A percentile compares a stretch with the other conserved stretches of the same genome.
These are phyloP conservation scores for Paratilapia polleni DNA, from an alignment of 2,113 vertebrate species.

Conservation along the genomic window DNA sequence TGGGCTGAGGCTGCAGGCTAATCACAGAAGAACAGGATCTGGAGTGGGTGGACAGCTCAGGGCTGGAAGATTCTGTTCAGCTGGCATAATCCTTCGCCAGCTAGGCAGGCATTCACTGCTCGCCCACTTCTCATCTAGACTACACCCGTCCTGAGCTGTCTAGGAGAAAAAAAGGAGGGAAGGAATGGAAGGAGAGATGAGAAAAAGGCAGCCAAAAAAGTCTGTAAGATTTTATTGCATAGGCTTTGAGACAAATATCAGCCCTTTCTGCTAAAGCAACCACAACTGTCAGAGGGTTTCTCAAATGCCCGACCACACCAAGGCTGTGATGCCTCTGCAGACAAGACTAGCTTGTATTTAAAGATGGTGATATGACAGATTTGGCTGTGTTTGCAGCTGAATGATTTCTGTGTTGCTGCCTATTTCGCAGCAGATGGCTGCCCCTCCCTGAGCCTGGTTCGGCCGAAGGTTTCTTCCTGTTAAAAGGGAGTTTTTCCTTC, in stretches of 20 bases:
- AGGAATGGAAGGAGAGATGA: conserved; percentile 17
- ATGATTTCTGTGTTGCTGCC: neutral
- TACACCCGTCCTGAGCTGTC: conserved; percentile 50
- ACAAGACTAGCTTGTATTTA: neutral
- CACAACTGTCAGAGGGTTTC: neutral
- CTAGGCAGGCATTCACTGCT: conserved; percentile 39
- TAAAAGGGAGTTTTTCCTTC: too few relatives aligned
- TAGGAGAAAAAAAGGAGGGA: conserved; percentile 26
- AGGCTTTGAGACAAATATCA: conserved; percentile 13
- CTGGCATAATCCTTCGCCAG: conserved; percentile 45
- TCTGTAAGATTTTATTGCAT: conserved; percentile 12
- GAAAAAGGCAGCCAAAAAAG: conserved; percentile 13
- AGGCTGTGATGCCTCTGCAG: neutral
- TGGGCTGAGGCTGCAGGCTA: conserved; percentile 32
- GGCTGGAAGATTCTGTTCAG: conserved; percentile 48
- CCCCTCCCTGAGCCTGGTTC: too few relatives aligned
- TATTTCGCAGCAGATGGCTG: too few relatives aligned
- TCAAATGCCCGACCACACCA: neutral
- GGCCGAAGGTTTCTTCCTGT: too few relatives aligned
- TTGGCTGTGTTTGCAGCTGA: neutral
- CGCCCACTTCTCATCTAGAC: conserved; percentile 52
- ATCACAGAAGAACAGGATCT: conserved; percentile 33
- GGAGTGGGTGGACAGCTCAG: conserved; percentile 62
- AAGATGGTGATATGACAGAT: neutral
- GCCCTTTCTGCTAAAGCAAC: neutral